Conservation (phyloP, 2,888 invertebrate species). For the Lottia scabra region DNA sequence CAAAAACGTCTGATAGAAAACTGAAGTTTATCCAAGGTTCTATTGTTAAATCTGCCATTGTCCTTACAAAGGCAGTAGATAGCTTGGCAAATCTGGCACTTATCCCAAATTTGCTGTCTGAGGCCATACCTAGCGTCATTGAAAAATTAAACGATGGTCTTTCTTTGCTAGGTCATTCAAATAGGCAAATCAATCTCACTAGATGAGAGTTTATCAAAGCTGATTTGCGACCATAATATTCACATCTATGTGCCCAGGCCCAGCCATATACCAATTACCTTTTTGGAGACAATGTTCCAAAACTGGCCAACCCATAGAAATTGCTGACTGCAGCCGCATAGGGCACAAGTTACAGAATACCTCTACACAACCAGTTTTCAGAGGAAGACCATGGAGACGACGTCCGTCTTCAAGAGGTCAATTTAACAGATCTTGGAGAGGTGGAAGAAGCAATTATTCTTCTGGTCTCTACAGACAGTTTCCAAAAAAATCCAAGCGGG, state of each 20-base stretch:
- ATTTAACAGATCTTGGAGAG: too few relatives aligned
- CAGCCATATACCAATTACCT: neutral
- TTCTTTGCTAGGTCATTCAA: constrained; percentile 24
- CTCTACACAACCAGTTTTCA: too few relatives aligned
- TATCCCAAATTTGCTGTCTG: neutral
- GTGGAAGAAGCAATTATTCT: too few relatives aligned
- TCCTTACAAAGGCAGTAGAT: constrained; percentile 17
- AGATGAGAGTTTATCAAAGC: neutral
- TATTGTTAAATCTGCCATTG: constrained; percentile 17
- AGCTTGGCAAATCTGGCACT: constrained; percentile 6
- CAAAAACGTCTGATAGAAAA: constrained; percentile 19
- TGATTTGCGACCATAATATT: neutral
- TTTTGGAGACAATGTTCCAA: neutral
- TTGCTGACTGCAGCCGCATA: neutral
- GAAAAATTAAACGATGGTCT: constrained; percentile 21
- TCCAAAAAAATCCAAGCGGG: too few relatives aligned
- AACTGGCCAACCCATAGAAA: neutral
- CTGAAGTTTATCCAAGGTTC: constrained; percentile 16
- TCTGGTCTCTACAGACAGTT: too few relatives aligned
- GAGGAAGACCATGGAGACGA: neutral
- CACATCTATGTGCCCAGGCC: neutral
- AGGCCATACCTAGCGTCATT: constrained; percentile 1
- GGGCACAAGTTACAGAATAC: neutral
- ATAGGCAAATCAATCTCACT: constrained; percentile 13
- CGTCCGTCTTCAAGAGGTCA: too few relatives aligned